phyloP scores from a whole-genome alignment of 2,888 invertebrate species.

The Ellobium chinense region DNA sequence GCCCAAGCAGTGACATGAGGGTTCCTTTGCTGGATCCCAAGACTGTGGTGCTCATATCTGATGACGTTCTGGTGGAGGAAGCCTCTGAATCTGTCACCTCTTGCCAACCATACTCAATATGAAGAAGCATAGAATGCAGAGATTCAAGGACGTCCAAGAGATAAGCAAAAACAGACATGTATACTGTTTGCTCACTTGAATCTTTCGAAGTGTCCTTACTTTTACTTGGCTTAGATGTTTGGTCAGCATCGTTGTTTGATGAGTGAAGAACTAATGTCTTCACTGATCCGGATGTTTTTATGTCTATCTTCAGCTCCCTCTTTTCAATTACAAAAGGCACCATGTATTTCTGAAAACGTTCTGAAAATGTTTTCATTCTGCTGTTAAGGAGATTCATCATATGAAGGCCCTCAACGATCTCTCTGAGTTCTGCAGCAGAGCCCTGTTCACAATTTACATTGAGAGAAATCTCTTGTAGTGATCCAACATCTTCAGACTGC shows the following conservation, averaged over 20 bases:
- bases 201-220: neutral
- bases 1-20: slow-evolving; percentile 81
- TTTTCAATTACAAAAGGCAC: slow-evolving; percentile 26
- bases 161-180: slow-evolving; percentile 21
- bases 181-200: neutral
- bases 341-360: slow-evolving; percentile 82
- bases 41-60: neutral
- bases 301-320: neutral
- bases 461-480: slow-evolving; percentile 8
- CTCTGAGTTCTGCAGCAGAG: slow-evolving; percentile 46
- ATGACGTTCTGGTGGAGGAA: neutral
- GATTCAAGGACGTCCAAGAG: slow-evolving; percentile 23
- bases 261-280: slow-evolving; percentile 8
- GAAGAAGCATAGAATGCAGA: slow-evolving; percentile 14
- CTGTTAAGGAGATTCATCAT: slow-evolving; percentile 76
- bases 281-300: neutral
- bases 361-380: slow-evolving; percentile 82
- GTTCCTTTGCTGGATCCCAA: slow-evolving; percentile 72
- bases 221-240: neutral
- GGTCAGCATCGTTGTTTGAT: neutral
- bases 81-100: slow-evolving; percentile 70
- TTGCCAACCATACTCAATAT: slow-evolving; percentile 10
- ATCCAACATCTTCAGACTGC: neutral
- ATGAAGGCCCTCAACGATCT: slow-evolving; percentile 67
- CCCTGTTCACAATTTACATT: slow-evolving; percentile 21